Evolutionary conservation across 1,140 invertebrate genomes (phyloP), one percentile per base, ranked within the genome.

Genomic region (Yoshiicerus persimilis): DNA sequence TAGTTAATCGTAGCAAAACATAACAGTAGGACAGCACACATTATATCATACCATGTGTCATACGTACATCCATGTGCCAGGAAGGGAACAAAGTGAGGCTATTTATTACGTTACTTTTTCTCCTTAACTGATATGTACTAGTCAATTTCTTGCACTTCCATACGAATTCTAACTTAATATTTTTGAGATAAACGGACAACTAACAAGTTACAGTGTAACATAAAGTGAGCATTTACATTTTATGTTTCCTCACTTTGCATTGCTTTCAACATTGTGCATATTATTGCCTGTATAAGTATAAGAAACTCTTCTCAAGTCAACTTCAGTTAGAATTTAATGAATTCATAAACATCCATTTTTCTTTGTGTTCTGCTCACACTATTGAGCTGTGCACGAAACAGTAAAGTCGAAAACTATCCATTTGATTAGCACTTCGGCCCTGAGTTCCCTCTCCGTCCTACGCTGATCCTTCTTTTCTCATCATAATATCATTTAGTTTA

Each of bases 391-490:
- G 47, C 47, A 56, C 47, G 4, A 56, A 39, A 39, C 38, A 39
- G 9, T 39, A 39, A 39, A 56, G 47, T 20, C 20, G 23, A 30
- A 25, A 70, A 30, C 64, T 30, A n/a, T 80, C 34, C 75, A 80
- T 80, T 80, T 80, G 75, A 80, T 80, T 80, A 80, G 32, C 75
- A n/a, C 32, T 36, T 13, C 38, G 75, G 30, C 75, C 75, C 30
- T 80, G 75, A 80, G 75, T 36, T 80, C 13, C 32, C 34, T 80
- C 32, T 80, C 32, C 75, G 30, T 80, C 75, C 75, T 80, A 80
- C 75, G 75, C 75, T 80, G 30, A 80, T 80, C 75, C 75, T 80
- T 80, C 75, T 80, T n/a, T 80, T n/a, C n/a, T 80, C 34, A 34
- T 80, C 32, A n/a, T 34, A 80, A 30, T 30, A 30, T 70, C 64